Percentiles rank a stretch among this genome's conserved stretches.
phyloP scores from a whole-genome alignment of 2,797 vertebrate genomes.

The Mastacembelus armatus region DNA sequence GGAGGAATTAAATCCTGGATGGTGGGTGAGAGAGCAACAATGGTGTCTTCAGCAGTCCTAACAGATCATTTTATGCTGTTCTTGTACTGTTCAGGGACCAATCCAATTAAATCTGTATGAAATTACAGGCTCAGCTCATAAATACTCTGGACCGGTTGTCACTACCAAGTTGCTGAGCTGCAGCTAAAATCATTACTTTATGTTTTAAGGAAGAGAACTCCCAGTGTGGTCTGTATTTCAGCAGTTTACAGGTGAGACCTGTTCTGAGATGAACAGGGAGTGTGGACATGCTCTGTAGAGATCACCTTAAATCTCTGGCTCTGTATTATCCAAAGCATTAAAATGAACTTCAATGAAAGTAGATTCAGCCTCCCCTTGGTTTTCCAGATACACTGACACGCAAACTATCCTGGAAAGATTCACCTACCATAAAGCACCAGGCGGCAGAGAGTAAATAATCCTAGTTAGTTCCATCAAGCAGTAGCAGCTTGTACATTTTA shows the following conservation, averaged over 20 bases:
- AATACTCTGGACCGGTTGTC: background rate
- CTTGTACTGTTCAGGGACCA: background rate
- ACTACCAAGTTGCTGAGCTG: background rate
- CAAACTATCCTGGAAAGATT: background rate
- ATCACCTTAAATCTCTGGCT: background rate
- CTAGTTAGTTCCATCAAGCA: background rate
- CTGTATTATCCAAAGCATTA: background rate
- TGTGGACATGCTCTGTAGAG: background rate
- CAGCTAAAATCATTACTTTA: background rate
- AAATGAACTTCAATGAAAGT: background rate
- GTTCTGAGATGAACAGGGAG: too few species aligned
- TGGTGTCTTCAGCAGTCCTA: background rate
- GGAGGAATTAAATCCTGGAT: background rate
- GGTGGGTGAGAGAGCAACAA: background rate
- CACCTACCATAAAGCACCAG: background rate
- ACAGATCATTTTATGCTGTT: background rate
- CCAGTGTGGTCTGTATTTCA: too few species aligned
- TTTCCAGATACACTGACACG: too few species aligned
- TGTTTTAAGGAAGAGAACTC: background rate
- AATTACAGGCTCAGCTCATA: background rate
- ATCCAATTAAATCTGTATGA: background rate
- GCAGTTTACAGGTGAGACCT: too few species aligned
- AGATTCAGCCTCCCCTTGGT: too few species aligned
- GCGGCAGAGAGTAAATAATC: conserved; percentile 4
- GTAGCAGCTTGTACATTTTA: conserved; percentile 1